phyloP scores from a whole-genome alignment of 2,888 invertebrate species.

The Drosophila subquinaria region DNA sequence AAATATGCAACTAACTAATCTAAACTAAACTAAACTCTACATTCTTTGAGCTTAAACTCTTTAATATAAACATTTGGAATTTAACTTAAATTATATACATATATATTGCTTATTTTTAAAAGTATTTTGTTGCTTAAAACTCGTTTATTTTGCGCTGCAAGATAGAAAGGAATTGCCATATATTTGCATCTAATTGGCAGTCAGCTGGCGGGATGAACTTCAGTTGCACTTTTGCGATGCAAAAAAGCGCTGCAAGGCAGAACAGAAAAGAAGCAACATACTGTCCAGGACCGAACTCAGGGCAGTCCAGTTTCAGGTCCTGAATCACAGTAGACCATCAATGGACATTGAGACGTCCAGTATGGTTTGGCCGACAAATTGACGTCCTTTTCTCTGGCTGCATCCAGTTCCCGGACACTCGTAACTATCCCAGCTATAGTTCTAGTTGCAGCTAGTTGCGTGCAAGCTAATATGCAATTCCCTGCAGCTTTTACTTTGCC shows the following conservation, averaged over 20 bases:
- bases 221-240: constrained; percentile 40
- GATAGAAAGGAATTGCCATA: constrained; percentile 54
- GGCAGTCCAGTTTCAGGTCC: not conserved
- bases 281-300: constrained; percentile 10
- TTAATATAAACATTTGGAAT: constrained; percentile 5
- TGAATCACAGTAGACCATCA: constrained; percentile 47
- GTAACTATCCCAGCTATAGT: constrained; percentile 13
- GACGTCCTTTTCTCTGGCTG: constrained; percentile 14
- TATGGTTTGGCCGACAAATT: constrained; percentile 59
- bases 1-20: not conserved
- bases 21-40: not conserved
- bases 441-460: constrained; percentile 43
- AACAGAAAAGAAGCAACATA: constrained; percentile 34
- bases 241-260: constrained; percentile 47
- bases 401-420: not conserved
- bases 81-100: constrained; percentile 13
- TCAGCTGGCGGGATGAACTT: constrained; percentile 57
- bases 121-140: constrained; percentile 18
- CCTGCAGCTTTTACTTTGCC: constrained; percentile 71
- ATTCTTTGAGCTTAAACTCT: constrained; percentile 3
- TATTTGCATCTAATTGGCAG: constrained; percentile 79
- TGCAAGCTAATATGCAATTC: constrained; percentile 77
- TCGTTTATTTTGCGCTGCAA: constrained; percentile 8
- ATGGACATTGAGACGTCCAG: constrained; percentile 55
- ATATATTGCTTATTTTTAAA: constrained; percentile 37